A percentile compares a stretch with the other conserved stretches of the same genome.
Conservation (phyloP, 2,888 invertebrate species). For the Aphelenchoides bicaudatus region DNA sequence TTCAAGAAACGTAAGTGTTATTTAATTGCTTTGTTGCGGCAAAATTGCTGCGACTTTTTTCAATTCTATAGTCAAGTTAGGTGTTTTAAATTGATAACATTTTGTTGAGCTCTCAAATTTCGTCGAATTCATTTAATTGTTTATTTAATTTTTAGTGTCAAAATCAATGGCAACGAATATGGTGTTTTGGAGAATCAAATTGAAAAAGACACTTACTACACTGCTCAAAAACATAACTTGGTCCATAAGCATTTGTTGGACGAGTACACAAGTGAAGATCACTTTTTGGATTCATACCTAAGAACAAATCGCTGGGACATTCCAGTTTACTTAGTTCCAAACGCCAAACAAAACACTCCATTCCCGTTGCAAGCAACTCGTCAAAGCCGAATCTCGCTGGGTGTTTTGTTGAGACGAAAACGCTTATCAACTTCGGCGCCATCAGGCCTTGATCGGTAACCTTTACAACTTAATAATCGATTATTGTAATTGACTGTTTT, state of each 20-base stretch:
- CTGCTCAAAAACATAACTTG: not conserved
- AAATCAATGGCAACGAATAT: conserved; percentile 2
- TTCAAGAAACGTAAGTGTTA: too few relatives aligned
- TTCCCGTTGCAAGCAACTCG: conserved; percentile 3
- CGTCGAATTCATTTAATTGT: conserved; percentile 1
- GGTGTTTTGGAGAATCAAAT: not conserved
- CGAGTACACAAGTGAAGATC: conserved; percentile 10
- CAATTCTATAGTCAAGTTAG: too few relatives aligned
- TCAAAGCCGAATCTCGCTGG: conserved; percentile 10
- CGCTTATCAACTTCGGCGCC: conserved; percentile 14
- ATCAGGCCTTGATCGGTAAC: conserved; percentile 1
- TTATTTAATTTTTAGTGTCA: too few relatives aligned
- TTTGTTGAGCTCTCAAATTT: too few relatives aligned
- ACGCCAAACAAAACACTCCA: not conserved
- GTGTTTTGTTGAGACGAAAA: conserved; percentile 9
- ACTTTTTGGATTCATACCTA: not conserved
- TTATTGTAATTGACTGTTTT: too few relatives aligned
- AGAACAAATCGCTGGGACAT: conserved; percentile 12
- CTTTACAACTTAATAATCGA: too few relatives aligned
- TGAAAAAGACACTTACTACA: not conserved
- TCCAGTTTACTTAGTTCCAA: conserved; percentile 11
- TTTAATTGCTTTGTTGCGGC: too few relatives aligned
- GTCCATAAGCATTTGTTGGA: not conserved
- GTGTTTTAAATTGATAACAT: too few relatives aligned
- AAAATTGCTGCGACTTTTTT: too few relatives aligned